Percentiles rank a stretch among this genome's conserved stretches.
These are phyloP conservation scores for Boleophthalmus pectinirostris DNA, from an alignment of 2,113 vertebrate species.

Conservation along the genomic window DNA sequence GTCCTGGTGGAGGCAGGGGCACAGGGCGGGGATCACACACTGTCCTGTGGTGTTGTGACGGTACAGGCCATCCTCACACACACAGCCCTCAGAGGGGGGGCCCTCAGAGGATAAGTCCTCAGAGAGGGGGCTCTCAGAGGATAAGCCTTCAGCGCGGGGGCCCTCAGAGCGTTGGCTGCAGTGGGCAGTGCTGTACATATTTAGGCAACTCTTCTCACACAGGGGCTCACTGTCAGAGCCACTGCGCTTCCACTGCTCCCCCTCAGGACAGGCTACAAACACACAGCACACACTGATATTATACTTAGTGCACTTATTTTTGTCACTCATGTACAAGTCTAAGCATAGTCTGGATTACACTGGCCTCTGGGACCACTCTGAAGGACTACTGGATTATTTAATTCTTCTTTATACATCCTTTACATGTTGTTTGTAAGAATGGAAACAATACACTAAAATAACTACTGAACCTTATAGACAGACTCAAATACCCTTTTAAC, in stretches of 20 bases:
- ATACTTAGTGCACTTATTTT: too few relatives aligned
- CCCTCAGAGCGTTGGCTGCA: conserved; percentile 65
- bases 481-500: too few relatives aligned
- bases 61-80: conserved; percentile 80
- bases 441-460: too few relatives aligned
- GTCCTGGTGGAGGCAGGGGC: conserved; percentile 79
- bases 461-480: too few relatives aligned
- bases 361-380: too few relatives aligned
- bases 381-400: too few relatives aligned
- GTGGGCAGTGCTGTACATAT: conserved; percentile 69
- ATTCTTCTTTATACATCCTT: too few relatives aligned
- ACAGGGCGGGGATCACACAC: conserved; percentile 81
- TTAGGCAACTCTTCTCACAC: conserved; percentile 81
- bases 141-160: too few relatives aligned
- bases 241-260: conserved; percentile 78
- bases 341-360: too few relatives aligned
- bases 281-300: background rate
- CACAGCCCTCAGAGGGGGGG: conserved; percentile 61
- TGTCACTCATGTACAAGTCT: too few relatives aligned
- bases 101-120: conserved; percentile 52
- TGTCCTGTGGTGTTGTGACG: conserved; percentile 62
- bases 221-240: conserved; percentile 10
- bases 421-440: too few relatives aligned
- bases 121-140: conserved; percentile 21
- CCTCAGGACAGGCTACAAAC: conserved; percentile 76